Conservation (phyloP, 2,797 vertebrate species). For the Cichlasoma orientale region DNA sequence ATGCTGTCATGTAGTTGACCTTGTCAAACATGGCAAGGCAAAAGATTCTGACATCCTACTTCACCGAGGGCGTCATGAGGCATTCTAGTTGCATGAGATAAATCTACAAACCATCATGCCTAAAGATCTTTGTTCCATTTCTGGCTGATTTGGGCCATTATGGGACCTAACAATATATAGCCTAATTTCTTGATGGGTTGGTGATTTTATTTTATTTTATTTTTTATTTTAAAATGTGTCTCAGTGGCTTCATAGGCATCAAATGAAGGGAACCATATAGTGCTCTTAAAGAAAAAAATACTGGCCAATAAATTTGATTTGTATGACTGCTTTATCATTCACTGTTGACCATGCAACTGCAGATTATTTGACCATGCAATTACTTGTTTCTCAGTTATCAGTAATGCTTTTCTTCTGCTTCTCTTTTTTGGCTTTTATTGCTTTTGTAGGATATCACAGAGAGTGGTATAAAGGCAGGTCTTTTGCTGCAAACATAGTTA, state of each 20-base stretch:
- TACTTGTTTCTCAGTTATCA: background rate
- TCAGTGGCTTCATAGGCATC: background rate
- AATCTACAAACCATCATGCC: background rate
- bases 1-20: background rate
- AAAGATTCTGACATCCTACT: background rate
- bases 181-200: background rate
- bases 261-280: background rate
- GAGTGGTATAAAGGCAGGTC: background rate
- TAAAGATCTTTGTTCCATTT: background rate
- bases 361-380: background rate
- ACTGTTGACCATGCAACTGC: background rate
- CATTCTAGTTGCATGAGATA: background rate
- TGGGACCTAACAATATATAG: background rate
- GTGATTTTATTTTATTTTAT: too few species aligned
- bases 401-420: background rate
- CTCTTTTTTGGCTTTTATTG: background rate
- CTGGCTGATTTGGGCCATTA: background rate
- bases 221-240: too few species aligned
- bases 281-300: rapidly evolving
- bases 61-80: background rate
- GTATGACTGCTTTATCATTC: background rate
- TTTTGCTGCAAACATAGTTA: background rate
- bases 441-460: background rate
- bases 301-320: background rate
- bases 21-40: background rate